These are phyloP conservation scores for Mermis nigrescens DNA, from an alignment of 2,888 invertebrate genomes.

Conservation along the genomic window DNA sequence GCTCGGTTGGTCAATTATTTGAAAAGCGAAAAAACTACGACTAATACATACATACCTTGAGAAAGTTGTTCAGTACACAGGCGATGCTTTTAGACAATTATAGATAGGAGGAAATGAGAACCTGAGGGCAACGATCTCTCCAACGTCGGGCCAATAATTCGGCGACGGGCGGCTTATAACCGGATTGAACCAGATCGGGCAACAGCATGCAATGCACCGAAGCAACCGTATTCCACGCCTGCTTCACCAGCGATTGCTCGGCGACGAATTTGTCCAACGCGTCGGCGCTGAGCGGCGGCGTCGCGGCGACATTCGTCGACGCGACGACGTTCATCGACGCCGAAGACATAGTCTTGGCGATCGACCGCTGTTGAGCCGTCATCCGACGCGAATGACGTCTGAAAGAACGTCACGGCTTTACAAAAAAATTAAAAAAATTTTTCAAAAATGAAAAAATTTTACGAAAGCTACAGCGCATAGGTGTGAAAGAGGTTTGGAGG, in stretches of 20 bases:
- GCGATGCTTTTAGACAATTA: no score
- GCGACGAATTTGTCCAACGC: slow-evolving; percentile 46
- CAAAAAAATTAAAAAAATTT: no score
- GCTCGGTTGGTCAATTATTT: not conserved
- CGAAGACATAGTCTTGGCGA: no score
- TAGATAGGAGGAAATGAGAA: slow-evolving; percentile 34
- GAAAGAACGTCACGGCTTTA: no score
- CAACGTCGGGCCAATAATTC: slow-evolving; percentile 91
- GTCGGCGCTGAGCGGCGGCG: slow-evolving; percentile 6
- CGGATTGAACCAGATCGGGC: slow-evolving; percentile 63
- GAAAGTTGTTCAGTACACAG: no score
- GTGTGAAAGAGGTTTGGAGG: no score
- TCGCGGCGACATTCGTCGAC: not conserved
- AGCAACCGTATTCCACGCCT: slow-evolving; percentile 87
- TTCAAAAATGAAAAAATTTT: no score
- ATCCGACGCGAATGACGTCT: no score
- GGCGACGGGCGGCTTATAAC: slow-evolving; percentile 78
- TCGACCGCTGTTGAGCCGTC: no score
- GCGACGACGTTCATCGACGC: no score
- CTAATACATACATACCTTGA: no score
- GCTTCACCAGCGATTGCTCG: slow-evolving; percentile 77
- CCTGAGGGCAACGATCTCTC: slow-evolving; percentile 96
- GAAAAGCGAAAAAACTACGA: slow-evolving; percentile 1
- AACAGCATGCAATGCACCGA: slow-evolving; percentile 85
- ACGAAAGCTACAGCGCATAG: no score